Conservation (phyloP, 2,888 invertebrate genomes). For the Standfussiana lucernea region DNA sequence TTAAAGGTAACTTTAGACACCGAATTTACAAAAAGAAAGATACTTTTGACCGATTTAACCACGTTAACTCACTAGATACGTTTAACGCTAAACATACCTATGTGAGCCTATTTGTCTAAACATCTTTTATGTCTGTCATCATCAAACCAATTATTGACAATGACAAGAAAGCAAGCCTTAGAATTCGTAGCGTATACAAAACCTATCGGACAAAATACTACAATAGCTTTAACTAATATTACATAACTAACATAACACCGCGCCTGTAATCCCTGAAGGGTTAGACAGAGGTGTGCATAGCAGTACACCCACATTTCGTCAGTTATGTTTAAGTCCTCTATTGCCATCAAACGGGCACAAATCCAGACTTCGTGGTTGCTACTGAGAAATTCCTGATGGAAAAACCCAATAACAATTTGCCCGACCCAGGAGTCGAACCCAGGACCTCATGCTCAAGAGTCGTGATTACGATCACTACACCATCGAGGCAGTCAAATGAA, state of each 20-base stretch:
- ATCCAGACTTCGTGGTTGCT: not conserved
- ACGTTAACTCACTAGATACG: not conserved
- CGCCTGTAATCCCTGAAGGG: not conserved
- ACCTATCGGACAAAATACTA: not conserved
- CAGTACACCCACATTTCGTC: not conserved
- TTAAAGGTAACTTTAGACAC: not conserved
- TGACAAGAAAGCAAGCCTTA: not conserved
- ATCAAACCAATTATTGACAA: too few species aligned
- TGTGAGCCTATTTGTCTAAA: not conserved
- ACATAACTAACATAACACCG: not conserved
- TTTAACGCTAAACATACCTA: not conserved
- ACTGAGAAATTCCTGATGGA: not conserved
- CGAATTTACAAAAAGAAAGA: not conserved
- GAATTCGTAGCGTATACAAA: not conserved
- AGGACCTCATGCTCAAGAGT: not conserved
- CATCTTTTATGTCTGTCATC: not conserved
- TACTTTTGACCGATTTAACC: not conserved
- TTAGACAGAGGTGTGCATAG: not conserved
- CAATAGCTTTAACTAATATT: not conserved
- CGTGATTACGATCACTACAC: not conserved
- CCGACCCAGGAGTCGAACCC: not conserved
- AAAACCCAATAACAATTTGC: not conserved
- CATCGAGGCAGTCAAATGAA: not conserved
- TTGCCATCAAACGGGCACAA: not conserved
- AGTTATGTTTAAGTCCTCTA: not conserved